Evolutionary conservation across 1,140 invertebrate species (phyloP), one percentile per base, ranked within the genome.

Genomic region (Bradysia coprophila): DNA sequence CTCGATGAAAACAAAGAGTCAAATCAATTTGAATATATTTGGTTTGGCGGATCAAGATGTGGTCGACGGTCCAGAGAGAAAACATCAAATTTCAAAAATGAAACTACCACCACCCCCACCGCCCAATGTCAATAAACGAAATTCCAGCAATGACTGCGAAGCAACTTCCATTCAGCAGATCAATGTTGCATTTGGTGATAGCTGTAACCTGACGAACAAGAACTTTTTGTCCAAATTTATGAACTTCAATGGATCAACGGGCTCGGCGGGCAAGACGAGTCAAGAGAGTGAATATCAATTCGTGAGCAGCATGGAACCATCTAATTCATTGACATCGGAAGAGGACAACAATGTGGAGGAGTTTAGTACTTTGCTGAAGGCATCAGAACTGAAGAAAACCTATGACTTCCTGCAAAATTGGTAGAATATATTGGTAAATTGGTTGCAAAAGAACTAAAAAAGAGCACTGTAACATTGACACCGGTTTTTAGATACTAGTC

Each of bases 371-470:
- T 41, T 58, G 40, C 43, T 51, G 8, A 24, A 45, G 3, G 41
- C 48, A 41, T 19, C 47, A n/a, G 22, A 53, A 38, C 49, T 57
- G n/a, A 50, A 49, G 1, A 51, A 53, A n/a, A 55, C 55, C 5
- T 57, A 57, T 40, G 55, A 57, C 42, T 57, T 57, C 43, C 44
- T 57, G 15, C 57, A 47, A 38, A 57, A 57, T 44, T 57, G 55
- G 55, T 57, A 54, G 24, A 28, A n/a, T n/a, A n/a, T n/a, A n/a
- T n/a, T n/a, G n/a, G n/a, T n/a, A n/a, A n/a, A n/a, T n/a, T n/a
- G n/a, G n/a, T n/a, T n/a, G n/a, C n/a, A n/a, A n/a, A n/a, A n/a
- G n/a, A n/a, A n/a, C n/a, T n/a, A n/a, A n/a, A n/a, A n/a, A n/a
- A n/a, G n/a, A n/a, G n/a, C n/a, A n/a, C n/a, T n/a, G n/a, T n/a